Evolutionary conservation across 2,113 vertebrate genomes (phyloP), one percentile per base, ranked within the genome.

Genomic region (Todiramphus chloris): DNA sequence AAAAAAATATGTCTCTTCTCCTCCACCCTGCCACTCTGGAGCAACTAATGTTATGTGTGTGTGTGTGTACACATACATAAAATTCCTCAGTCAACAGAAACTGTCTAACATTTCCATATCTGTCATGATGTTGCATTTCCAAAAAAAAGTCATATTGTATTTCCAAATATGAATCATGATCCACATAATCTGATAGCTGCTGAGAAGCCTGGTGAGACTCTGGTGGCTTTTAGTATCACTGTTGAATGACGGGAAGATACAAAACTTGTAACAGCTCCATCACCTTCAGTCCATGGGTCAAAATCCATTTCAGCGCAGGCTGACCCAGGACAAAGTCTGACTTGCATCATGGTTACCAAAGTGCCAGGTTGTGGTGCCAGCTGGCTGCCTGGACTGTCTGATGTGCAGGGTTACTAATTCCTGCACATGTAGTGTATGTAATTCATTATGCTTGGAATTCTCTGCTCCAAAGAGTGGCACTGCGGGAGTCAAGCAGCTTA

Each of bases 311-410:
- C 75, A 94, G 70, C 5, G 13, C 20, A 74, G 28, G 16, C 6
- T 60, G 39, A 37, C 11, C n/a, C 27, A 83, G 83, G 59, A 66
- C 16, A 51, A 51, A 73, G 21, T 73, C 53, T 69, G 48, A 41
- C 11, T 80, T 56, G 33, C 28, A 21, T 46, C n/a, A 11, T 19
- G 20, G 11, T 9, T 83, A 43, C 17, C 24, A 69, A 83, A 93
- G 43, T 1, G 2, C 7, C 0, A 3, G 30, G 3, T 2, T 64
- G 30, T n/a, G 35, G 16, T 60, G 33, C 44, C 70, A 92, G 30
- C 7, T 88, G 82, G 7, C 59, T 81, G 46, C 21, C n/a, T 59
- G 46, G 18, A 58, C 33, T 16, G 43, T 63, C 62, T 85, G 44
- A 60, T 3, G 1, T 44, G 35, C 37, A 56, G 31, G 20, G 8